phyloP scores from a whole-genome alignment of 2,888 invertebrate species.

The Gari tellinella region DNA sequence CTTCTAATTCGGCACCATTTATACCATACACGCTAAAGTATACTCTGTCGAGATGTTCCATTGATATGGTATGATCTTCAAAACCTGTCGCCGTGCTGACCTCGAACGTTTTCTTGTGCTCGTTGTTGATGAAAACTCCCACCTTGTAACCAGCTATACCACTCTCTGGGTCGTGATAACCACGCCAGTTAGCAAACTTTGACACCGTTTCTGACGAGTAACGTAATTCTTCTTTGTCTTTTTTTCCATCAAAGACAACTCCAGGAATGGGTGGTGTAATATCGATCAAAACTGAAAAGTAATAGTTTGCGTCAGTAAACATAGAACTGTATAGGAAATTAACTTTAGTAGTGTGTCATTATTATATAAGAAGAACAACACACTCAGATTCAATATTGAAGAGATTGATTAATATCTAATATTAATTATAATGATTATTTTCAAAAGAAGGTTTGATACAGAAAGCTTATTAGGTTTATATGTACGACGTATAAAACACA shows the following conservation, averaged over 20 bases:
- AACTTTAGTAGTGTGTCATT: no score
- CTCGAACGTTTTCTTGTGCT: slow-evolving; percentile 49
- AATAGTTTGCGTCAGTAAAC: no score
- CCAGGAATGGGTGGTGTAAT: slow-evolving; percentile 59
- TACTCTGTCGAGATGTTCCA: slow-evolving; percentile 49
- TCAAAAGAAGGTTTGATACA: no score
- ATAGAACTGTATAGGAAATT: no score
- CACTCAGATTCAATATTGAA: no score
- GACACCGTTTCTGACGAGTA: slow-evolving; percentile 64
- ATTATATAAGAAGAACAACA: no score
- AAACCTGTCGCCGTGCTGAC: slow-evolving; percentile 31
- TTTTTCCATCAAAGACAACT: slow-evolving; percentile 54
- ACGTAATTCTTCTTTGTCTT: slow-evolving; percentile 30
- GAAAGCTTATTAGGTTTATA: no score
- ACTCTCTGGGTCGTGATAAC: slow-evolving; percentile 64
- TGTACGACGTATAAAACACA: no score
- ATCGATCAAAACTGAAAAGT: slow-evolving; percentile 63
- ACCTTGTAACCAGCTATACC: slow-evolving; percentile 58
- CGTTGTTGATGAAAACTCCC: slow-evolving; percentile 60
- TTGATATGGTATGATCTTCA: slow-evolving; percentile 54
- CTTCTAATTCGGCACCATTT: slow-evolving; percentile 66
- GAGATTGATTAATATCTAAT: no score
- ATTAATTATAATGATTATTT: no score
- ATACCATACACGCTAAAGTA: slow-evolving; percentile 58
- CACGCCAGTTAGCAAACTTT: slow-evolving; percentile 53